Percentiles rank a stretch among this genome's conserved stretches.
Conservation (phyloP, 2,113 vertebrate species). For the Oryzias javanicus region DNA sequence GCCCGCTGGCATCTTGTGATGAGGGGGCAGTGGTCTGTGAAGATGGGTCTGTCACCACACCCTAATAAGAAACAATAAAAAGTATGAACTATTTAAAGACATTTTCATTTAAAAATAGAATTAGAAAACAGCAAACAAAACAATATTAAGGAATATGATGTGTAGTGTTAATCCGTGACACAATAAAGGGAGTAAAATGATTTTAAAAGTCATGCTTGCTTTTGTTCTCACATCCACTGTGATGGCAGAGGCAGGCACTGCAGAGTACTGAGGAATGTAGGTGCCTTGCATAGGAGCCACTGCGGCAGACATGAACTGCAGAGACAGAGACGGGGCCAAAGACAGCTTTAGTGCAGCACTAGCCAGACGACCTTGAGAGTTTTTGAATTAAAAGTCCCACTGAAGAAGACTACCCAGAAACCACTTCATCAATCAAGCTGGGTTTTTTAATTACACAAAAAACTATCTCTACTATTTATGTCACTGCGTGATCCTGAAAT, state of each 20-base stretch:
- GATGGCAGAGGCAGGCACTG: conserved; percentile 98
- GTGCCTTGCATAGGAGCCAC: conserved; percentile 99
- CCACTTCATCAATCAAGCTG: neutral
- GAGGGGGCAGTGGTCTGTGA: conserved; percentile 90
- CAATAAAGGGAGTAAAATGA: no score
- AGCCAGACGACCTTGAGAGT: neutral
- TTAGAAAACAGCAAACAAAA: neutral
- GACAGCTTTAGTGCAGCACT: neutral
- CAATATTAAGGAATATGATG: no score
- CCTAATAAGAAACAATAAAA: conserved; percentile 69
- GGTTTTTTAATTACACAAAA: neutral
- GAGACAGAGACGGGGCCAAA: conserved; percentile 22
- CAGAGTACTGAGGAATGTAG: conserved; percentile 99
- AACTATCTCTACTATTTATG: neutral
- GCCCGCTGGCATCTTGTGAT: conserved; percentile 90
- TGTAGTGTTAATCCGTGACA: no score
- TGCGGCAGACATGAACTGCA: conserved; percentile 97
- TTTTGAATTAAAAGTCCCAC: neutral
- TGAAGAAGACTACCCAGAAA: neutral
- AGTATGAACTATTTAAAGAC: neutral
- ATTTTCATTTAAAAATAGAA: neutral
- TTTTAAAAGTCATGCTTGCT: neutral
- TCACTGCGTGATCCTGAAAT: neutral
- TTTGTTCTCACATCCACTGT: conserved; percentile 92
- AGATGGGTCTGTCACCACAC: conserved; percentile 93